These are phyloP conservation scores for Rhynchopsitta pachyrhyncha DNA, from an alignment of 2,113 vertebrate species.

Conservation along the genomic window DNA sequence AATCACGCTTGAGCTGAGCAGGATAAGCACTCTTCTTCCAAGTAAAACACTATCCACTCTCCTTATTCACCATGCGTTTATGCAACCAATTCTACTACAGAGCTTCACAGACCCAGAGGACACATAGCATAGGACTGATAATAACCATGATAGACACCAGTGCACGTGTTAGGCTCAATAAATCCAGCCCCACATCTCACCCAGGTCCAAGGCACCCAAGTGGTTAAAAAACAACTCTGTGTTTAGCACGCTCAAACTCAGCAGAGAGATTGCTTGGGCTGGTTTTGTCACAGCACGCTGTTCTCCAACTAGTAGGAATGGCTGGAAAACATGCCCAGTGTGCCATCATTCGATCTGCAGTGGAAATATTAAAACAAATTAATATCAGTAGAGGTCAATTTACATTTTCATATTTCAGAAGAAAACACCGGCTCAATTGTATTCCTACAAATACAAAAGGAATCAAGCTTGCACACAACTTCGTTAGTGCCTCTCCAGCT, in stretches of 20 bases:
- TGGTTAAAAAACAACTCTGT: neutral
- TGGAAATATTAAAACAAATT: neutral
- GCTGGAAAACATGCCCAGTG: neutral
- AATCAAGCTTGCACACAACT: neutral
- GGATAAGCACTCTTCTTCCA: neutral
- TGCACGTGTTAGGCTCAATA: neutral
- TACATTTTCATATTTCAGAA: neutral
- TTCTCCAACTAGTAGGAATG: neutral
- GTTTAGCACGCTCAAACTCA: neutral
- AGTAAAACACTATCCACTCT: neutral
- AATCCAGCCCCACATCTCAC: rapidly evolving
- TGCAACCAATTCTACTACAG: neutral
- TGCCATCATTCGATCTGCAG: rapidly evolving
- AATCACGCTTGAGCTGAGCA: neutral
- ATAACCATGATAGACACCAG: neutral
- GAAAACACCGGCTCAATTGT: neutral
- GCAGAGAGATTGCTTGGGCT: neutral
- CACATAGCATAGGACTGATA: rapidly evolving
- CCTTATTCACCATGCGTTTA: neutral
- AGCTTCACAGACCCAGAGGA: neutral
- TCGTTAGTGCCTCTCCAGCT: neutral
- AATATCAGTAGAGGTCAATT: neutral
- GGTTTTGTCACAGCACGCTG: neutral
- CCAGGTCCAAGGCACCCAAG: neutral
- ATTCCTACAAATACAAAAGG: neutral